Percentiles rank a stretch among this genome's conserved stretches.
phyloP scores from a whole-genome alignment of 35 echinoderm and acorn worm species.

The Nesometra sesokonis region DNA sequence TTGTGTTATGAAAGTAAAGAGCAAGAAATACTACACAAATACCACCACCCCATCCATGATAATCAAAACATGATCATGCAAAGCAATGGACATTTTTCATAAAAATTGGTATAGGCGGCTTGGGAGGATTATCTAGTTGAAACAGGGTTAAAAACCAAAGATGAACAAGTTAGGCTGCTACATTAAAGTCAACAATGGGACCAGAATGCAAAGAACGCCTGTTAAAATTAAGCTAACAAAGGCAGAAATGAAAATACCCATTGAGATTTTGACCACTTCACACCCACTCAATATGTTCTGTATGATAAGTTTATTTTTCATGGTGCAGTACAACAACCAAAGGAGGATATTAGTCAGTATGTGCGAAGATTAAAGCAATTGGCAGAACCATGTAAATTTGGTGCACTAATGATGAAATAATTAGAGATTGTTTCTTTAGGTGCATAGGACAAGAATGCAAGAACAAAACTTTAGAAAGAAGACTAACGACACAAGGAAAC shows the following conservation, averaged over 20 bases:
- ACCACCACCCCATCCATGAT: not conserved
- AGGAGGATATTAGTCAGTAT: conserved; percentile 23
- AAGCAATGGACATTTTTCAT: not conserved
- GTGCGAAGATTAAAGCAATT: conserved; percentile 2
- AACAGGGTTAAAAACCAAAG: not conserved
- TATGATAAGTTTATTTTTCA: conserved; percentile 26
- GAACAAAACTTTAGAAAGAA: conserved; percentile 16
- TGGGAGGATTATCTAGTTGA: not conserved
- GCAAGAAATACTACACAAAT: not conserved
- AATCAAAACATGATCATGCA: not conserved
- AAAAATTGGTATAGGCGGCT: no score
- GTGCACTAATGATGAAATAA: conserved; percentile 6
- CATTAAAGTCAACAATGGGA: not conserved
- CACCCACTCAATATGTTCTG: conserved; percentile 2
- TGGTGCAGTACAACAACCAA: not conserved
- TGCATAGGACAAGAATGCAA: not conserved
- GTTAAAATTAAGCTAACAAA: not conserved
- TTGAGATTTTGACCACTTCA: conserved; percentile 27
- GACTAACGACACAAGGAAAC: conserved; percentile 7
- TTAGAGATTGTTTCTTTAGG: conserved; percentile 38
- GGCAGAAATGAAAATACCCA: not conserved
- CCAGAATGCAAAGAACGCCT: not conserved
- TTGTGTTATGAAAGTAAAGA: no score
- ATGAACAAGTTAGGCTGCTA: not conserved
- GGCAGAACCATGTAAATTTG: conserved; percentile 21